A percentile compares a stretch with the other conserved stretches of the same genome.
phyloP scores from a whole-genome alignment of 2,888 invertebrate species.

The Congeria kusceri region DNA sequence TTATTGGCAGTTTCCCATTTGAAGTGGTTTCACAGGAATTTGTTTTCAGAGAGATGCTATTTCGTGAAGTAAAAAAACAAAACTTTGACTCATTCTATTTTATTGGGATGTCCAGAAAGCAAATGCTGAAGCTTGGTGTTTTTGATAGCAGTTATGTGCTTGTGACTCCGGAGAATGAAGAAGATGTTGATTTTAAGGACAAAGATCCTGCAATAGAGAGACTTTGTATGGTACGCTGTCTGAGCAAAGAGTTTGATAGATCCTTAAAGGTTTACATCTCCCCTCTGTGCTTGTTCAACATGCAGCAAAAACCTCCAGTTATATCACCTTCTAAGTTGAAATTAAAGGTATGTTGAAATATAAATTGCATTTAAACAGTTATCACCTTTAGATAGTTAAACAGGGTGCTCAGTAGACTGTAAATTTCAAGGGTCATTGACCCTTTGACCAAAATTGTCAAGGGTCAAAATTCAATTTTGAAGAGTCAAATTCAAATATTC shows the following conservation, averaged over 20 bases:
- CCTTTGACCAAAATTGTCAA: no score
- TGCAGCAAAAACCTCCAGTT: constrained; percentile 67
- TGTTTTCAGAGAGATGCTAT: constrained; percentile 73
- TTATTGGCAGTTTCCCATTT: constrained; percentile 55
- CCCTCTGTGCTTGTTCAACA: constrained; percentile 79
- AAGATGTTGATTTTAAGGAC: constrained; percentile 40
- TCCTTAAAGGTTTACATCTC: constrained; percentile 75
- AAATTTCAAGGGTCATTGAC: no score
- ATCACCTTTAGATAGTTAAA: no score
- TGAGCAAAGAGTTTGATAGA: constrained; percentile 68
- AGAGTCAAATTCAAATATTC: no score
- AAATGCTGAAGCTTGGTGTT: constrained; percentile 75
- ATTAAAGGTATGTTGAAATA: constrained; percentile 13
- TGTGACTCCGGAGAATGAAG: constrained; percentile 60
- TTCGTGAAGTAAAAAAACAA: constrained; percentile 67
- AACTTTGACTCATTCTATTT: constrained; percentile 76
- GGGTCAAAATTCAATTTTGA: no score
- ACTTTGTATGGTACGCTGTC: constrained; percentile 74
- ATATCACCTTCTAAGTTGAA: constrained; percentile 37
- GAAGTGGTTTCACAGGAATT: constrained; percentile 75
- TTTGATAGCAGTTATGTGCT: constrained; percentile 78
- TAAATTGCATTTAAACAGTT: no score
- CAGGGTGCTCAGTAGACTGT: no score
- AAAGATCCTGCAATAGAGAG: constrained; percentile 39
- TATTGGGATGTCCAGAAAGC: constrained; percentile 76